phyloP scores from a whole-genome alignment of 1,140 invertebrate genomes.

The Wasmannia auropunctata region DNA sequence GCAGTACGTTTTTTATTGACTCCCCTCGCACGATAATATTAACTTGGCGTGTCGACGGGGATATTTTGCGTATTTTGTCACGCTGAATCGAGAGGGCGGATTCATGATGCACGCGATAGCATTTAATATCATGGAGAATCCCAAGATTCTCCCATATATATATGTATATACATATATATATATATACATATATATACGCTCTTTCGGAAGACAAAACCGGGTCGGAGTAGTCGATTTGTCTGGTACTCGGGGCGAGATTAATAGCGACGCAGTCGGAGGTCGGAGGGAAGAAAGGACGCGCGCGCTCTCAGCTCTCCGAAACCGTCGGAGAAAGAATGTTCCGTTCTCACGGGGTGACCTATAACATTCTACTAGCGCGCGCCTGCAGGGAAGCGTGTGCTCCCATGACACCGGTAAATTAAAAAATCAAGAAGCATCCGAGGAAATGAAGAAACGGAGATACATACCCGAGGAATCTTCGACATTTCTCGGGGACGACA shows the following conservation, averaged over 20 bases:
- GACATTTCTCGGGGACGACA: background rate
- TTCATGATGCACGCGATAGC: background rate
- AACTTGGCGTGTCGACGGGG: background rate
- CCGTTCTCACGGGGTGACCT: background rate
- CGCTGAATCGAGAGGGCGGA: background rate
- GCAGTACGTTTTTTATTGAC: background rate
- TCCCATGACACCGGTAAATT: background rate
- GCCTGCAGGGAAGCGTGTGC: background rate
- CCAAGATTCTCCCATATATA: background rate
- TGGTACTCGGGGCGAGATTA: slow-evolving; percentile 6
- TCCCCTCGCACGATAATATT: background rate
- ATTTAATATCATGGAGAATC: slow-evolving; percentile 33
- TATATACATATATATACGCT: too few relatives aligned
- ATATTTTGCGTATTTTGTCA: slow-evolving; percentile 15
- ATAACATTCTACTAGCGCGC: background rate
- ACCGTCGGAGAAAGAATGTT: slow-evolving; percentile 12
- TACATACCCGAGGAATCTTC: background rate
- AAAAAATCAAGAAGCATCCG: slow-evolving; percentile 15
- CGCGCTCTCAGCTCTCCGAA: slow-evolving; percentile 1
- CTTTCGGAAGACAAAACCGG: slow-evolving; percentile 24
- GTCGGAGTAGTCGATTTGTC: slow-evolving; percentile 44
- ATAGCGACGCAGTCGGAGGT: slow-evolving; percentile 25
- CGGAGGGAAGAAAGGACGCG: background rate
- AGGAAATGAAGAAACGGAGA: background rate
- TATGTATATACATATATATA: too few relatives aligned